A percentile compares a stretch with the other conserved stretches of the same genome.
phyloP scores from a whole-genome alignment of 2,797 vertebrate genomes.

The Myioborus miniatus region DNA sequence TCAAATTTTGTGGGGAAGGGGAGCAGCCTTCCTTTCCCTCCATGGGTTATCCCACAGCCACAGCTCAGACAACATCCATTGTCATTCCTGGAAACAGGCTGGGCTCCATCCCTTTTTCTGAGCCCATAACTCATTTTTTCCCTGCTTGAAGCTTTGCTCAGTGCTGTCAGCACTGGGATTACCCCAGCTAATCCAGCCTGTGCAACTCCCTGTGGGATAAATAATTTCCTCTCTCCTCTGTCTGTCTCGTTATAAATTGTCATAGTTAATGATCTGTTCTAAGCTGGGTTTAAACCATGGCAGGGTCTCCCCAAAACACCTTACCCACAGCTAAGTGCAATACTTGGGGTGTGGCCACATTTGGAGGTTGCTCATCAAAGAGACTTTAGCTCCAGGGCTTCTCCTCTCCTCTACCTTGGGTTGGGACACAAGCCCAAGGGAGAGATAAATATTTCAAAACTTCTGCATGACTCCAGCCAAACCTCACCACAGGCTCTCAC shows the following conservation, averaged over 20 bases:
- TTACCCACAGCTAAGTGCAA: background rate
- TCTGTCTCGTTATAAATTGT: background rate
- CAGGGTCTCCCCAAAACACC: background rate
- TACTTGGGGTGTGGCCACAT: background rate
- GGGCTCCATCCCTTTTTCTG: background rate
- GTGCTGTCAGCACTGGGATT: background rate
- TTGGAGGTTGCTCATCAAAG: conserved; percentile 5
- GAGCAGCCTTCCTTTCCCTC: background rate
- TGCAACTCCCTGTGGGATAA: background rate
- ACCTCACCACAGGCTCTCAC: background rate
- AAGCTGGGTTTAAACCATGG: background rate
- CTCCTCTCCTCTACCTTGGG: conserved; percentile 1
- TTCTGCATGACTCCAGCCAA: background rate
- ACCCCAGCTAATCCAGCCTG: background rate
- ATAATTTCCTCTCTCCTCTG: background rate
- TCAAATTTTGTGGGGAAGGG: background rate
- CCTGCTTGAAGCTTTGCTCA: background rate
- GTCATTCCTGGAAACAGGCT: background rate
- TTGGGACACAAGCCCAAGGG: background rate
- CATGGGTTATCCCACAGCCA: accelerated
- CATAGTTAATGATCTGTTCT: background rate
- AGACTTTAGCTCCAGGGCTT: conserved; percentile 37
- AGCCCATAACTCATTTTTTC: background rate
- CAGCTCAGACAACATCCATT: background rate
- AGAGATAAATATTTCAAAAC: background rate